Base-by-base conservation (phyloP, 2,113 vertebrate genomes). In the Toxostoma redivivum region DNA sequence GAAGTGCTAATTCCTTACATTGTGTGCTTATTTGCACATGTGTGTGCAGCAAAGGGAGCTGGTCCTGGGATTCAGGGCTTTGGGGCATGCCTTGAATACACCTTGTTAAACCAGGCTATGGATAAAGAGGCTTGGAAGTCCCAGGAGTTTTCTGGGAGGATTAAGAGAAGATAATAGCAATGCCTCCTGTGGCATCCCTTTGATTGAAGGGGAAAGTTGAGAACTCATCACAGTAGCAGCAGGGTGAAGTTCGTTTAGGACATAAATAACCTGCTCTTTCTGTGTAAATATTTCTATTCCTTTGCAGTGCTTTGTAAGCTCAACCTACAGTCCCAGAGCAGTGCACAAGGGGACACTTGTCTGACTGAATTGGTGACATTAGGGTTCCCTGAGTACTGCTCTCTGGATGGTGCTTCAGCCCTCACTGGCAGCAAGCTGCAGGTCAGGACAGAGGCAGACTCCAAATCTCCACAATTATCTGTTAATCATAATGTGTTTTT, bases 371-470 rank as follows among this genome's bases (percentile, higher is more conserved):
- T 1, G 7, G 71, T 84, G 44, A 53, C 61, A 40, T 33, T 10
- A 61, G 56, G 19, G 24, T 42, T 92, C 50, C 40, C 23, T 65
- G 70, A 22, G 65, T 56, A 8, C 5, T 80, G 71, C 38, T 37
- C 2, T 45, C n/a, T 80, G 60, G 35, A 13, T 62, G 45, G 16
- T 74, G 66, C 45, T 85, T 47, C 60, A 88, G 66, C 83, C 61
- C 35, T 88, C 1, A 0, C 57, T 71, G 42, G 57, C 57, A 56
- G 65, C 0, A 2, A 78, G 30, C 20, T 21, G 31, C 0, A 0
- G 48, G 42, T 48, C 58, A 57, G 50, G 50, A 57, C 31, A 64
- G 48, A 64, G 42, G 12, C 50, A 51, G 53, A 33, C 44, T 27
- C 45, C 62, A 69, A 28, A 37, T 69, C 38, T 69, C 38, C 33